Base-by-base conservation (phyloP, 1,140 invertebrate species). In the Oppia nitens region DNA sequence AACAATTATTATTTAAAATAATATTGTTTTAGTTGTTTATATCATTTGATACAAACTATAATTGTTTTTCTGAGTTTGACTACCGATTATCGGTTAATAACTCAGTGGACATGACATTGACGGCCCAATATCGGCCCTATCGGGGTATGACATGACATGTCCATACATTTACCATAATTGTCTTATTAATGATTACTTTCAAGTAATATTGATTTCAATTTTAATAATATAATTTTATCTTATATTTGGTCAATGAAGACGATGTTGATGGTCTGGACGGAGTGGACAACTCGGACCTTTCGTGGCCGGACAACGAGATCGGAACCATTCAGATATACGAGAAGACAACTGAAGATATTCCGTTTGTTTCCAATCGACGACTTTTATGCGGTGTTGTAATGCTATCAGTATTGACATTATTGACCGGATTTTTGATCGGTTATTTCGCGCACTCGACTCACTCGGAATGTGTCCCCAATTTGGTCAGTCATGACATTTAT, bases 61-160 rank as follows among this genome's bases (percentile, higher is more conserved):
- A 40, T 40, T 40, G 32, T 40, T 40, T 9, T 40, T 40, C 17
- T 40, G 32, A 40, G 6, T 9, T 40, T 9, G 17, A 17, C 32
- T 40, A 6, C 17, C 32, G 32, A 17, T 40, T 40, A n/a, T n/a
- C 17, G 32, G 6, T 40, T 40, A 40, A 6, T 9, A 40, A 9
- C 32, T 40, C 17, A 9, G 6, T 28, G 49, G 49, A 23, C 6
- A 28, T 51, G 21, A 62, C 21, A 24, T 65, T 68, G 66, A 51
- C 66, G 23, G 66, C 66, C 26, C 64, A 66, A 55, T 68, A 68
- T 47, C 45, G 65, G 27, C 66, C 66, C 21, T 68, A 68, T 56
- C 64, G 65, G 48, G 65, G 65, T 64, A 65, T 64, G n/a, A n/a
- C n/a, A n/a, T n/a, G n/a, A n/a, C n/a, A n/a, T n/a, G n/a, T n/a